Evolutionary conservation across 2,797 vertebrate species (phyloP), one percentile per base, ranked within the genome.

Genomic region (Xiphorhynchus erythropygius): DNA sequence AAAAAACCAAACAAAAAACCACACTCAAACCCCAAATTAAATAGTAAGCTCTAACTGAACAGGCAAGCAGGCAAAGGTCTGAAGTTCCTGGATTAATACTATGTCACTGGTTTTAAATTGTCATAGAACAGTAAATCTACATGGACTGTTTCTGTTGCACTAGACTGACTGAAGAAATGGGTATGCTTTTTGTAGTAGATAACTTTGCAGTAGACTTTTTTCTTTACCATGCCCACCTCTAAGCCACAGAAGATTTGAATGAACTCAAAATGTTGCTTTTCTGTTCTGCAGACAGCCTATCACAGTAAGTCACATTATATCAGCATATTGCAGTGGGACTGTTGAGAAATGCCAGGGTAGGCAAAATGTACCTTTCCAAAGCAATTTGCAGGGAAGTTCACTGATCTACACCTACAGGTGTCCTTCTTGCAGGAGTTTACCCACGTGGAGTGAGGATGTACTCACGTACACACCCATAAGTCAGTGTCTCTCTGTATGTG

Each of bases 401-500:
- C 10, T 23, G 37, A 39, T 32, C 15, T 5, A 0, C 68, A 13
- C 32, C 57, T 60, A 5, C 3, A 1, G 15, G 5, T 62, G n/a
- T 57, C 42, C 55, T 69, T 33, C 65, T 42, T 64, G 53, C 14
- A 39, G 35, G 37, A 68, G 41, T 57, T 84, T 8, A 14, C 52
- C 67, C 42, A 1, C 3, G 17, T 16, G 25, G 27, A 10, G 22
- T 35, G 44, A 44, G 44, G 3, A 0, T 5, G 7, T 30, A 4
- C 7, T 73, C 6, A 2, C 2, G 18, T 33, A 14, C 41, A 14
- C 13, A 4, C 7, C 32, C 35, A 0, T 12, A 30, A 15, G 10
- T 32, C n/a, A 11, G 46, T 10, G 35, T 42, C 30, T 57, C 11
- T 50, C 2, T 17, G 4, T 33, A 5, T 4, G 28, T 12, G 8